A percentile compares a stretch with the other conserved stretches of the same genome.
Conservation (phyloP, 1,140 invertebrate species). For the Cepaea nemoralis region DNA sequence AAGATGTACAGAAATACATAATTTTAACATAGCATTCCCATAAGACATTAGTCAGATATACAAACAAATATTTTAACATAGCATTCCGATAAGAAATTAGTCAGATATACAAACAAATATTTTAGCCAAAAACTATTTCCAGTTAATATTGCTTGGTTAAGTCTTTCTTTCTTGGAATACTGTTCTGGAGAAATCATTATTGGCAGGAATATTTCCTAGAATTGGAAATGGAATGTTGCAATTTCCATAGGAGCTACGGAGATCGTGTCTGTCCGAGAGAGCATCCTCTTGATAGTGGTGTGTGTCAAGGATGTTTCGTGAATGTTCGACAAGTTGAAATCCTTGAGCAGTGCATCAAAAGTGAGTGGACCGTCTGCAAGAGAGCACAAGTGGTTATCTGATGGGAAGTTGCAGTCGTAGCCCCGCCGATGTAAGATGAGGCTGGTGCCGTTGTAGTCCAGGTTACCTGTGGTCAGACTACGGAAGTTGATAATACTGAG, state of each 20-base stretch:
- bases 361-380: constrained; percentile 37
- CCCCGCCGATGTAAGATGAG: constrained; percentile 61
- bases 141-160: too few relatives aligned
- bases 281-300: constrained; percentile 49
- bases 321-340: constrained; percentile 46
- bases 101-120: too few relatives aligned
- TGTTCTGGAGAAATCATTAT: too few relatives aligned
- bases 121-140: too few relatives aligned
- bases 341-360: constrained; percentile 51
- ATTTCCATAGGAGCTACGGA: constrained; percentile 44
- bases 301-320: constrained; percentile 63
- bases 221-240: constrained; percentile 35
- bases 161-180: too few relatives aligned
- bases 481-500: constrained; percentile 55
- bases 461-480: constrained; percentile 55
- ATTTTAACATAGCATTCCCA: too few relatives aligned
- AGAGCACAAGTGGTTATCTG: constrained; percentile 48
- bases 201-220: constrained; percentile 7
- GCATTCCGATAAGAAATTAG: too few relatives aligned
- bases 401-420: constrained; percentile 59
- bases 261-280: constrained; percentile 3
- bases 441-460: constrained; percentile 61
- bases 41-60: too few relatives aligned
- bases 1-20: too few relatives aligned
- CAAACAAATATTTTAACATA: too few relatives aligned